A percentile compares a stretch with the other conserved stretches of the same genome.
phyloP scores from a whole-genome alignment of 2,888 invertebrate genomes.

The Troilus luridus region DNA sequence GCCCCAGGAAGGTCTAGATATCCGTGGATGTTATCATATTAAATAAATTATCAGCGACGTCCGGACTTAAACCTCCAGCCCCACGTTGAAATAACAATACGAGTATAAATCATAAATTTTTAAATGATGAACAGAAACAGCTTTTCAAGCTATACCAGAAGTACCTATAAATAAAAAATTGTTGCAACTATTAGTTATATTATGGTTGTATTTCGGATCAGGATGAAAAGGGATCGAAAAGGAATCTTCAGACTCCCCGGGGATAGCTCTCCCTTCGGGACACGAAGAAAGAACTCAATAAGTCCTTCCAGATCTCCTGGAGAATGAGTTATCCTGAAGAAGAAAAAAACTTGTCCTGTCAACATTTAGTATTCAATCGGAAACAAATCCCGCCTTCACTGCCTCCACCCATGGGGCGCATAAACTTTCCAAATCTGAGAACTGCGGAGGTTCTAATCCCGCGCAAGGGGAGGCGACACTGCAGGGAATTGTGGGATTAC shows the following conservation, averaged over 20 bases:
- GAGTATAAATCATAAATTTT: no score
- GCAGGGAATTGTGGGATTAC: slow-evolving; percentile 67
- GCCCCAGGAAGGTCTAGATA: no score
- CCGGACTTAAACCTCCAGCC: no score
- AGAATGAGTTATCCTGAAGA: not conserved
- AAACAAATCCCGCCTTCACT: not conserved
- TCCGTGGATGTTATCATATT: no score
- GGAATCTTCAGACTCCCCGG: not conserved
- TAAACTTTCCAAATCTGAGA: slow-evolving; percentile 51
- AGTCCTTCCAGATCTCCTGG: not conserved
- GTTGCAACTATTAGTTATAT: not conserved
- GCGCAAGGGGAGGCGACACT: slow-evolving; percentile 33
- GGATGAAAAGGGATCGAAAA: not conserved
- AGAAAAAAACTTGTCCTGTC: not conserved
- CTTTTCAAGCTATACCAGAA: no score
- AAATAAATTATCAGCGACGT: no score
- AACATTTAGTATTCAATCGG: slow-evolving; percentile 14
- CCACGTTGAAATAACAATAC: no score
- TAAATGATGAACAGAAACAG: no score
- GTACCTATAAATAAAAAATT: no score
- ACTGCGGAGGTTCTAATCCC: slow-evolving; percentile 29
- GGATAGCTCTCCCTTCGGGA: not conserved
- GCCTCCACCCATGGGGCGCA: not conserved
- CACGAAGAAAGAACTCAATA: not conserved
- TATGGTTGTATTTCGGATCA: not conserved